Evolutionary conservation across 2,888 invertebrate genomes (phyloP).

Genomic region (Conomelus anceps): DNA sequence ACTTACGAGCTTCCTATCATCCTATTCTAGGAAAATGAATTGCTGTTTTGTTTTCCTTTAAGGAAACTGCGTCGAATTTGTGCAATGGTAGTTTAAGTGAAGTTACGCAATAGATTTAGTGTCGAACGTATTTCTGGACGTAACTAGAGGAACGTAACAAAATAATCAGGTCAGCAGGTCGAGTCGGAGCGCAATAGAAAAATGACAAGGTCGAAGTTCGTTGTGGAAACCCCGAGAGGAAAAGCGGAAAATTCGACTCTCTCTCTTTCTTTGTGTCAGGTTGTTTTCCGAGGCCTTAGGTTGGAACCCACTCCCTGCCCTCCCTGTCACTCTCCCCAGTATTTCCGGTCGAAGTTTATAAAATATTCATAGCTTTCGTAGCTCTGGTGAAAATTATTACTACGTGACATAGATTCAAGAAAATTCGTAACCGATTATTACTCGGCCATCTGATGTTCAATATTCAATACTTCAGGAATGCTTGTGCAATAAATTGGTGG

Average conservation of each 20-base stretch:
- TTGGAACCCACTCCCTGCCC: no score
- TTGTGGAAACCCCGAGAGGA: not conserved
- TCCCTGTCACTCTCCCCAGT: not conserved
- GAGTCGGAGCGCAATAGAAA: not conserved
- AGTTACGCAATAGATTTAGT: not conserved
- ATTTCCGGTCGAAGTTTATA: not conserved
- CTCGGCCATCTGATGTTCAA: not conserved
- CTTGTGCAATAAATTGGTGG: not conserved
- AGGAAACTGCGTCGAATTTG: not conserved
- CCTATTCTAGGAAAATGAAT: no score
- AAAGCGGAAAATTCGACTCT: not conserved
- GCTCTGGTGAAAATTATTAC: not conserved
- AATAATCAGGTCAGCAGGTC: not conserved
- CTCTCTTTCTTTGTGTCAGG: not conserved
- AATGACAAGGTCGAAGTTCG: not conserved
- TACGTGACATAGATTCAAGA: not conserved
- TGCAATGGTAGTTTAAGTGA: not conserved
- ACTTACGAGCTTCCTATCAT: no score
- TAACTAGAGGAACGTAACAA: not conserved
- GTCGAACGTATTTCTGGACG: not conserved
- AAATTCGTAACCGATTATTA: not conserved
- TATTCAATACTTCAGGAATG: not conserved
- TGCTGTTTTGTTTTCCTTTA: not conserved
- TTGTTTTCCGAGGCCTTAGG: not conserved
- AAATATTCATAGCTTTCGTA: not conserved